Evolutionary conservation across 2,888 invertebrate species (phyloP), one percentile per base, ranked within the genome.

Genomic region (Idaea aversata): DNA sequence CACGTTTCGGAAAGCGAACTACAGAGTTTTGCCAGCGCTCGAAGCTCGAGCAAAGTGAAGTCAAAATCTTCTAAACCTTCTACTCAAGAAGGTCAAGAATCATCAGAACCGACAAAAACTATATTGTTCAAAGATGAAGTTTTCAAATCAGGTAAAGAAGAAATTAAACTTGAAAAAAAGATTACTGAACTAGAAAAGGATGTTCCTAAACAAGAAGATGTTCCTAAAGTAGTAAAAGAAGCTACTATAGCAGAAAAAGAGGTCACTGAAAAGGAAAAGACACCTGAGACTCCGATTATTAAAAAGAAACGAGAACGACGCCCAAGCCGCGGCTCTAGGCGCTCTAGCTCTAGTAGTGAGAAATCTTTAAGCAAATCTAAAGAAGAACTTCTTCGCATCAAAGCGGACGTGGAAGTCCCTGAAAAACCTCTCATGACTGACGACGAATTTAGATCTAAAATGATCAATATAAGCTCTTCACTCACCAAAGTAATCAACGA

Each of bases 21-120:
- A 68, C 95, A 94, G 75, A 94, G 94, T 68, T 96, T 94, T 86
- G 95, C 95, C 35, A 95, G 95, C 79, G 95, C 95, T 0, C 92
- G 93, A 71, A 94, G 95, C 82, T 94, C 93, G 13, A 93, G 88
- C 16, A 94, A 93, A 79, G 78, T 81, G 61, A 87, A 91, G 78
- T 79, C 85, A 6, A 86, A 89, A 78, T 81, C 84, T 38, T 83
- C 80, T 0, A 90, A 87, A 68, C 85, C 82, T 16, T 86, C 85
- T 5, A 77, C 73, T 15, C 85, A 88, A 72, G 88, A 88, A 59
- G 83, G 77, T 68, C 88, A 77, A 70, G 87, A 80, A 75, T 88
- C 77, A 72, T 89, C 75, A 72, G 91, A 86, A 63, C 69, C 85
- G 3, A 82, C 81, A 4, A 88, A 88, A 67, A 87, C 84, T 2